Evolutionary conservation across 2,888 invertebrate species (phyloP).

Genomic region (Mesorhabditis spiculigera): DNA sequence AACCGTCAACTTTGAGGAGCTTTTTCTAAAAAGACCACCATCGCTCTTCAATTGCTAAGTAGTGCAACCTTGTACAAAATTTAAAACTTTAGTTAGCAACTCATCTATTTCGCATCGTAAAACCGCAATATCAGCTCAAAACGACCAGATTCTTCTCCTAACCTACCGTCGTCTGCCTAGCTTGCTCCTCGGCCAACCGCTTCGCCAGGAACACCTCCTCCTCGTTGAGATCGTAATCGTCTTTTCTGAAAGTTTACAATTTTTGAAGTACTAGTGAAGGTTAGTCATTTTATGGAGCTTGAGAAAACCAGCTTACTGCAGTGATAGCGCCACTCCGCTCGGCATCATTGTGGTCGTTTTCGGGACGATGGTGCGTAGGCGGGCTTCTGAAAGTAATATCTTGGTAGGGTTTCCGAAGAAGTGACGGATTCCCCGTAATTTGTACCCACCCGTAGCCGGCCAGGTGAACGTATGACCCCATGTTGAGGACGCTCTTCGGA

Average conservation of each 20-base stretch:
- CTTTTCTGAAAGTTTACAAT: conserved; percentile 3
- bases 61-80: no score
- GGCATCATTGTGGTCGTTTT: not conserved
- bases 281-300: no score
- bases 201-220: not conserved
- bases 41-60: no score
- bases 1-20: no score
- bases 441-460: not conserved
- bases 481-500: not conserved
- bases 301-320: not conserved
- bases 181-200: no score
- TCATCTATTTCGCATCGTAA: no score
- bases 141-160: not conserved
- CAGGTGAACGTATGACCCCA: not conserved
- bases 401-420: not conserved
- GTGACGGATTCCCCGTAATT: not conserved
- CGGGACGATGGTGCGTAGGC: not conserved
- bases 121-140: no score
- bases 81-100: no score
- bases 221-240: not conserved
- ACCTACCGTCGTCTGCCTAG: not conserved
- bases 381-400: not conserved
- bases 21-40: no score
- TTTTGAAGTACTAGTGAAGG: no score
- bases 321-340: not conserved